Base-by-base conservation (phyloP, 2,113 vertebrate species). In the Nesoenas mayeri region DNA sequence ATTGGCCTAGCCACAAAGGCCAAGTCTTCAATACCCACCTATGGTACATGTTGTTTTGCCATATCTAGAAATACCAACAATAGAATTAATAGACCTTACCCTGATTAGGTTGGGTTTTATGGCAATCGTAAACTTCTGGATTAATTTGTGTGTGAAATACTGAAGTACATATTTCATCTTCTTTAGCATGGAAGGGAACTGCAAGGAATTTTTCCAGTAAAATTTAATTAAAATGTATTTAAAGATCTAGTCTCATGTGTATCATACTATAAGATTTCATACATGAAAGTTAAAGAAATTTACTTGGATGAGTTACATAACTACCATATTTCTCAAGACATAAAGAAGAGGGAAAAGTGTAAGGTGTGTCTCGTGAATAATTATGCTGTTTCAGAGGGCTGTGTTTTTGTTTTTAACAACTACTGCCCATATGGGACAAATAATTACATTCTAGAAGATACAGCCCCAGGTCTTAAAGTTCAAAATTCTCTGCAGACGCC, bases 101-200 rank as follows among this genome's bases (percentile, higher is more conserved):
- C n/a, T 79, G 84, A 36, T 32, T 94, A 81, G 17, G 36, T 65
- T 79, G 80, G 47, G n/a, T 6, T 70, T 91, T 85, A 42, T 14
- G 28, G 51, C 3, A 42, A 60, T 97, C 97, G 70, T 95, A 97
- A 60, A 97, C 97, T 95, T 97, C 95, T 65, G 98, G 96, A 94
- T 95, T 97, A 81, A 98, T 79, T 57, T 99, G 97, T 75, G 98
- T 99, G 56, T 97, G 97, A 98, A 99, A 99, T 66, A 99, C 56
- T 7, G 98, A 94, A 74, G 94, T 61, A 97, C 88, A 75, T 17
- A 36, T 53, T 18, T 96, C 95, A 83, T 97, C 97, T 61, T 98
- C 97, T 72, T 97, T 96, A 72, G 66, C 67, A 53, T 8, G 65
- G 91, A 90, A 94, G 56, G 72, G 26, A 91, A 81, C 98, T 98